Conservation (phyloP, 1,140 invertebrate species). For the Argopecten irradians region DNA sequence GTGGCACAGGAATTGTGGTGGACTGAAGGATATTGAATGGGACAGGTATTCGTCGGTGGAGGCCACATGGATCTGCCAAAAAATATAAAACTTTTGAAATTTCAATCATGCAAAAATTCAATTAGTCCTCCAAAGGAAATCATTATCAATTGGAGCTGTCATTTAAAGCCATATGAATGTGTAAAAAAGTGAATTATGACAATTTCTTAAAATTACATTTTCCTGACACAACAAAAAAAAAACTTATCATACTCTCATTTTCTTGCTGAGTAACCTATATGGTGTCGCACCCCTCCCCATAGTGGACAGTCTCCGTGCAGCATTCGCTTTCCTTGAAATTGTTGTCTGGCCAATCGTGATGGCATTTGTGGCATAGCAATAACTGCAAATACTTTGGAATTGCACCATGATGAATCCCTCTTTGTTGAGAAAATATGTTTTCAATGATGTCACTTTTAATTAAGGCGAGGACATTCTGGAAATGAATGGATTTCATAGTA, state of each 20-base stretch:
- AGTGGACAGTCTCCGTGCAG: not conserved
- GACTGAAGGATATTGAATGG: slow-evolving; percentile 28
- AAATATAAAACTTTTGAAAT: not conserved
- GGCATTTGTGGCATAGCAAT: slow-evolving; percentile 36
- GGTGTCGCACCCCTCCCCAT: not conserved
- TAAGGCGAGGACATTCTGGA: not conserved
- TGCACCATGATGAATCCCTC: slow-evolving; percentile 39
- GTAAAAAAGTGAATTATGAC: not conserved
- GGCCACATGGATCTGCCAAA: slow-evolving; percentile 29
- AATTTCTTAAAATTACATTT: not conserved
- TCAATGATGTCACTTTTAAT: slow-evolving; percentile 43
- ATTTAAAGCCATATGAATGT: not conserved
- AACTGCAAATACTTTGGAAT: slow-evolving; percentile 40
- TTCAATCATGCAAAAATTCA: not conserved
- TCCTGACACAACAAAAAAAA: not conserved
- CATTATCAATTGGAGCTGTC: not conserved
- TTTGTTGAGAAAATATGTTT: slow-evolving; percentile 47
- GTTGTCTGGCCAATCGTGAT: slow-evolving; percentile 36
- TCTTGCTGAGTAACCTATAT: not conserved
- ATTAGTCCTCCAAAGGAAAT: not conserved
- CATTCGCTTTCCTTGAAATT: slow-evolving; percentile 37
- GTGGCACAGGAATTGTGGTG: slow-evolving; percentile 29
- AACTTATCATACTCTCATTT: not conserved
- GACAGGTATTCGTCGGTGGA: not conserved
- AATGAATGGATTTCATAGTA: slow-evolving; percentile 26